Conservation (phyloP, 2,113 vertebrate species). For the Varanus salvator region DNA sequence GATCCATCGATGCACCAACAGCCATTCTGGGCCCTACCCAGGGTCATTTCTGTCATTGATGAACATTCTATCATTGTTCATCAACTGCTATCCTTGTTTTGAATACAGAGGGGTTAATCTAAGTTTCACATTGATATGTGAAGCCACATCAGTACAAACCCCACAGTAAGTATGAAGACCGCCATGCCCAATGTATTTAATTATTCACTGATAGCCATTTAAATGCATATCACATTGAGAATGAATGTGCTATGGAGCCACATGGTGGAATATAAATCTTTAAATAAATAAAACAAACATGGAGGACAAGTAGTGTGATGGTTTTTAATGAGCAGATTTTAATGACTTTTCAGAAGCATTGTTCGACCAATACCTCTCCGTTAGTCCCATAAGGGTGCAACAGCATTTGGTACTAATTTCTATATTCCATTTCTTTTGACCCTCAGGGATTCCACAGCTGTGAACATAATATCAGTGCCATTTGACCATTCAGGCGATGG, state of each 20-base stretch:
- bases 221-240: neutral
- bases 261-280: neutral
- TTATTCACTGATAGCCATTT: neutral
- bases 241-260: neutral
- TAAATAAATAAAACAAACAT: neutral
- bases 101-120: neutral
- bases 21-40: neutral
- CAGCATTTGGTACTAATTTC: neutral
- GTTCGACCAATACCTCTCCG: neutral
- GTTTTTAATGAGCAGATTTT: neutral
- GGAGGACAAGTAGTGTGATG: neutral
- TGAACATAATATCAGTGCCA: neutral
- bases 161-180: neutral
- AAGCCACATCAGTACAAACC: neutral
- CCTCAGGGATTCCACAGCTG: slow-evolving; percentile 19
- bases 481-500: neutral
- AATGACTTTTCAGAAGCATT: neutral
- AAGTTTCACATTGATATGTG: neutral
- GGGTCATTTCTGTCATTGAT: neutral
- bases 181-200: neutral
- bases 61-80: neutral
- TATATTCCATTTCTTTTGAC: slow-evolving; percentile 29
- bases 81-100: neutral
- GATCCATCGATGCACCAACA: neutral
- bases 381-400: neutral